Base-by-base conservation (phyloP, 2,888 invertebrate genomes). In the Lasioglossum zephyrum region DNA sequence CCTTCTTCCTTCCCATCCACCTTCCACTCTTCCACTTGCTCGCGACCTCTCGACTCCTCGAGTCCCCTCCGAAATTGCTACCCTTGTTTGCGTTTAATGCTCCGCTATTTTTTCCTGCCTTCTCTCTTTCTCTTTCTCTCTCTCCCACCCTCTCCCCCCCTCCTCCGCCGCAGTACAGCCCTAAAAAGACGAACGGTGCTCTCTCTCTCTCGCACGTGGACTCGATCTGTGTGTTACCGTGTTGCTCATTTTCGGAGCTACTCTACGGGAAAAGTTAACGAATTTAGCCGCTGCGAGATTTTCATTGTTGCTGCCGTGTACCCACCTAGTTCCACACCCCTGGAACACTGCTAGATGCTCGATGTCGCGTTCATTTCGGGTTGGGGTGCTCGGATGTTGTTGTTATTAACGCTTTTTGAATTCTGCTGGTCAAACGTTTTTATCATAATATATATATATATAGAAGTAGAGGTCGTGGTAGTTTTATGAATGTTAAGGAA, bases 51-150 rank as follows among this genome's bases (percentile, higher is more conserved):
- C 93, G 92, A 93, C 93, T 93, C 91, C 77, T 92, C 89, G 89
- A 93, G 92, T 92, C 92, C 93, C 92, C 90, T 91, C 88, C 89
- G 92, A 93, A 94, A 94, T 94, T 93, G 93, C 92, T 93, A 94
- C 94, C 93, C 94, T 94, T 94, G 94, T 94, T 95, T 94, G 93
- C 93, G 91, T 93, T 94, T 94, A 93, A 94, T 94, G 93, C 92
- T 92, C 90, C 87, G 92, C 93, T 93, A 93, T 94, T 93, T 94
- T 93, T 92, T 92, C 82, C 89, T 80, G 83, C 84, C 81, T 44
- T 76, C 66, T 47, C 60, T 39, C 39, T 47, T 0, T 39, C 81
- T 63, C 63, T 63, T 31, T 63, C 36, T 16, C 63, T 18, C 6
- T 8, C 31, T 18, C 63, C 6, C 31, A 6, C 31, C 16, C 13